Base-by-base conservation (phyloP, 2,113 vertebrate genomes). In the Microtus montanus region DNA sequence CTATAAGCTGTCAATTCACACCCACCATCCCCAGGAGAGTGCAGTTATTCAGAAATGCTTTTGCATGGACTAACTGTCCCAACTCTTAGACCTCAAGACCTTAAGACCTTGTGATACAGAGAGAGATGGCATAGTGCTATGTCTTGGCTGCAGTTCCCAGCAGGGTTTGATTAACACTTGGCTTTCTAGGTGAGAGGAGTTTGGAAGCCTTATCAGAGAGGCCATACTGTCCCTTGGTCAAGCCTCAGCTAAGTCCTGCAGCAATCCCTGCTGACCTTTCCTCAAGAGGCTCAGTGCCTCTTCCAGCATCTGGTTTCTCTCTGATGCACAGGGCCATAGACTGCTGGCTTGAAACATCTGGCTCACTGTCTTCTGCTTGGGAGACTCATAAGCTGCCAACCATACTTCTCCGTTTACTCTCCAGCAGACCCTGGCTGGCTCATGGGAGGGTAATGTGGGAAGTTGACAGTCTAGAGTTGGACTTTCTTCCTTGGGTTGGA, bases 381-480 rank as follows among this genome's bases (percentile, higher is more conserved):
- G 33, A 11, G 54, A 6, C 14, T 90, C 13, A 14, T 41, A 13
- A 33, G 35, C 44, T 54, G 35, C 52, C 41, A 26, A 13, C 22
- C 17, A 5, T 3, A 28, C 28, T 38, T 33, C 54, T 44, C 68
- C 85, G 3, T 73, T 82, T 61, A 14, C 44, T 71, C 49, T 5
- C 2, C 26, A 2, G 24, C n/a, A 41, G 10, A 41, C 33, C 74
- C 52, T 91, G 74, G 35, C 89, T 80, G 75, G 33, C 8, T 35
- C 15, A 20, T 0, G 0, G 77, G 26, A n/a, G 52, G 47, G 1
- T 47, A 13, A 7, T 0, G 4, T 3, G 33, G 70, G 70, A 33
- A 38, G 89, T 61, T 3, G 3, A 78, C 61, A 75, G 9, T 28
- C 54, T 0, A 22, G 35, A 22, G 5, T 1, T 52, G 58, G 61